phyloP scores from a whole-genome alignment of 2,113 vertebrate species.

The Nothocercus nigrocapillus region DNA sequence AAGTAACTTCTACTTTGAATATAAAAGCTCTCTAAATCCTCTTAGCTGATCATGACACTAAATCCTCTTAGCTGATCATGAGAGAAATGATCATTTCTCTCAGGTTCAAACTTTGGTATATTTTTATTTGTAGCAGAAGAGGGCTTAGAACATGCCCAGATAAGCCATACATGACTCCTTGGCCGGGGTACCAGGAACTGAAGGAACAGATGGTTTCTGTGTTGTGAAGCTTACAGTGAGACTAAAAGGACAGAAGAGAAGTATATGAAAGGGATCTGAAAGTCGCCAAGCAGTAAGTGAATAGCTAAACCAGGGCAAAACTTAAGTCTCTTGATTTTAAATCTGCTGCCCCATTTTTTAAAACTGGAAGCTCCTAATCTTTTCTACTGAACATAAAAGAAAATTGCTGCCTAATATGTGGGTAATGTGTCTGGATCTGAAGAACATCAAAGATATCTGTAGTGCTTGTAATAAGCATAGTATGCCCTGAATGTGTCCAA shows the following conservation, averaged over 20 bases:
- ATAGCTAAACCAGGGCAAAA: background rate
- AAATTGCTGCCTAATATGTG: background rate
- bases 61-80: background rate
- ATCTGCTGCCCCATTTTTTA: background rate
- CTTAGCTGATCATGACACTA: background rate
- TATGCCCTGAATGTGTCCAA: background rate
- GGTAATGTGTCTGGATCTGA: background rate
- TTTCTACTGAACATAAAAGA: background rate
- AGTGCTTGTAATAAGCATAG: fast-evolving
- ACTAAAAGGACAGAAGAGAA: background rate
- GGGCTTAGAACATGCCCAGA: background rate
- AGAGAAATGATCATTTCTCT: background rate
- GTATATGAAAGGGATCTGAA: background rate
- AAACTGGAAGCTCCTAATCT: background rate
- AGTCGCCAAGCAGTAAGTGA: background rate
- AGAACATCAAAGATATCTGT: background rate
- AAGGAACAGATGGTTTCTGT: background rate
- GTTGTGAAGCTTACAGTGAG: background rate
- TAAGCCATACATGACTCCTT: background rate
- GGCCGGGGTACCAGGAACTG: background rate
- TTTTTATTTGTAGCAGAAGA: background rate
- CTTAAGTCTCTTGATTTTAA: background rate
- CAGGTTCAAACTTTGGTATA: fast-evolving
- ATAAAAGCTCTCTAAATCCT: background rate
- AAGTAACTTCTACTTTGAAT: background rate